These are phyloP conservation scores for Bubo scandiacus DNA, from an alignment of 2,113 vertebrate species.

Conservation along the genomic window DNA sequence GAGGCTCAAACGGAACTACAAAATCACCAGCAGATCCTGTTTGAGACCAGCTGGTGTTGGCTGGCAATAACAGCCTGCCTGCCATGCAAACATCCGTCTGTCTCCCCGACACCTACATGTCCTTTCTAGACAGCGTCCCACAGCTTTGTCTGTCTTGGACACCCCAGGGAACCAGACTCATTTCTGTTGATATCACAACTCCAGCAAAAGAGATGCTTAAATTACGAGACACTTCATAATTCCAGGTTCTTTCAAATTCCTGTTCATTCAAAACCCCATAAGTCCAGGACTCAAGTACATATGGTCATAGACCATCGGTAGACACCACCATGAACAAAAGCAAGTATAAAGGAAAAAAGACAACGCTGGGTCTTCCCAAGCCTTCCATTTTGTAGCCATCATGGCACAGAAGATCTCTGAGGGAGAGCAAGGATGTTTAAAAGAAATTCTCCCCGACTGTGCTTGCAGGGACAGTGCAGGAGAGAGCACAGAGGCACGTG, in stretches of 20 bases:
- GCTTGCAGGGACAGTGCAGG: background rate
- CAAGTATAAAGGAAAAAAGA: background rate
- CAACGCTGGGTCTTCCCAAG: background rate
- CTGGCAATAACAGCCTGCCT: background rate
- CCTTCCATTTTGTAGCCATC: background rate
- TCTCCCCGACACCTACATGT: background rate
- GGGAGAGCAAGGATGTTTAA: background rate
- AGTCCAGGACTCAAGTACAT: fast-evolving
- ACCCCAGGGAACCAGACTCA: background rate
- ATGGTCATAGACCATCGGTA: background rate
- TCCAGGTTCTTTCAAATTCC: background rate
- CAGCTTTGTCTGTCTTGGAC: background rate
- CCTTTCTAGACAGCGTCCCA: background rate
- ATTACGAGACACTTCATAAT: background rate
- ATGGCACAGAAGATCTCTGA: background rate
- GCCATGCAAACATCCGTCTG: background rate
- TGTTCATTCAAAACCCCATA: background rate
- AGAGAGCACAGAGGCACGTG: no score
- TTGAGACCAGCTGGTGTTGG: slow-evolving; percentile 7
- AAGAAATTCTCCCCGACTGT: background rate
- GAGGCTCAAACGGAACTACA: background rate
- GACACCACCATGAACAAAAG: background rate
- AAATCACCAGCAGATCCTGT: background rate
- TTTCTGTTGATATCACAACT: background rate
- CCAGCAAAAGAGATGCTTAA: background rate